Conservation (phyloP, 2,797 vertebrate species). For the Malurus leucopterus region DNA sequence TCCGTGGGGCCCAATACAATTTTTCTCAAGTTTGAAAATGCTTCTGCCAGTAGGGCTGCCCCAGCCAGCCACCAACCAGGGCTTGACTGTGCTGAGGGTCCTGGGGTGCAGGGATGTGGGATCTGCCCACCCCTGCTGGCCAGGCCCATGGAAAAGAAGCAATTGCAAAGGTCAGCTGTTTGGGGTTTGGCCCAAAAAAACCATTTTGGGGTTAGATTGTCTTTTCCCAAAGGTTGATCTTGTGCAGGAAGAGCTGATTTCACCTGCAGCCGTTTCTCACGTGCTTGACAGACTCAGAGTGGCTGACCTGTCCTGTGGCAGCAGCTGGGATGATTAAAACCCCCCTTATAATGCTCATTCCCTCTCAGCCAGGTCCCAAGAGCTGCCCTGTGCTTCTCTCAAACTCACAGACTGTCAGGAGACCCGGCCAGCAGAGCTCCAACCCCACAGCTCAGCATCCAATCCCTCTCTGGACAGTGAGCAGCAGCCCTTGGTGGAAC, state of each 20-base stretch:
- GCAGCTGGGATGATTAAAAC: neutral
- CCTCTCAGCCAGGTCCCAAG: neutral
- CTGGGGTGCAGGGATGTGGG: fast-evolving
- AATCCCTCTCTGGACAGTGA: neutral
- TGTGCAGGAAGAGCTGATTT: neutral
- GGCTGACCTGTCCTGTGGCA: neutral
- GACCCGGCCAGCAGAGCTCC: neutral
- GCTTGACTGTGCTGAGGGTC: fast-evolving
- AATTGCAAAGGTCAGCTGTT: neutral
- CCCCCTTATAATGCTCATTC: neutral
- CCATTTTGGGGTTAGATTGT: neutral
- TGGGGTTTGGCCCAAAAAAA: neutral
- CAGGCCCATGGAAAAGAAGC: neutral
- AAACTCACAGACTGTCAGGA: neutral
- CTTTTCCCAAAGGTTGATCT: neutral
- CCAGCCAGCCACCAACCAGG: neutral
- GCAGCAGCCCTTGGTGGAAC: neutral
- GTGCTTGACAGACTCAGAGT: neutral
- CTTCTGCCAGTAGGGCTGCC: neutral
- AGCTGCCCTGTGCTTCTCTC: neutral
- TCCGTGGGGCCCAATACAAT: no score
- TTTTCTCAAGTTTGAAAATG: neutral
- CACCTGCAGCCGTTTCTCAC: neutral
- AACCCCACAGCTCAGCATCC: fast-evolving
- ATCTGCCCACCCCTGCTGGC: fast-evolving